Evolutionary conservation across 2,113 vertebrate species (phyloP), one percentile per base, ranked within the genome.

Genomic region (Gymnarchus niloticus): DNA sequence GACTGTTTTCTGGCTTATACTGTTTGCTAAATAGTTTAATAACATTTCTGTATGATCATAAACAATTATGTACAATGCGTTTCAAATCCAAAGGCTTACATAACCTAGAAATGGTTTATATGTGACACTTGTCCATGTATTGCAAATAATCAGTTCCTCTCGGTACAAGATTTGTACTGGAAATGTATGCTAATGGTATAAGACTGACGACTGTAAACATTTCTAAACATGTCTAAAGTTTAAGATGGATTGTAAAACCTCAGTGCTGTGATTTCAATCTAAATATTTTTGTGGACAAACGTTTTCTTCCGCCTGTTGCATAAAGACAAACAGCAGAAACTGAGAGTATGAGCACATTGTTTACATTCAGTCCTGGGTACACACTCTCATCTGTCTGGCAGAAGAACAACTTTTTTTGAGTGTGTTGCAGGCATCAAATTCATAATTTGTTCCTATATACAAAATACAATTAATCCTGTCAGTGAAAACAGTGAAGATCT

Each of bases 321-420:
- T 21, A 46, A 78, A 76, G 65, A 1, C 28, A 54, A 84, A 46
- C 9, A n/a, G 23, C 80, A 41, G 57, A 83, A 44, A 83, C 25
- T 19, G 69, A 84, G 46, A 46, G 56, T 56, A 65, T 65, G 21
- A 44, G 17, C 21, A 85, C 23, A 54, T 51, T 41, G 61, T 84
- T 48, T 54, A 14, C 73, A n/a, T 84, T 59, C 19, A 61, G 59
- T 54, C 14, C 28, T 84, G 59, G 28, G 83, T 73, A 73, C 21
- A 56, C 41, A 57, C 61, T 3, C 84, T 77, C 56, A 83, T 85
- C 69, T 78, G 9, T 44, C 33, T 78, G 69, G 37, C 84, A 77
- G 51, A 54, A 33, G n/a, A n/a, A n/a, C n/a, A n/a, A n/a, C n/a
- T n/a, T n/a, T n/a, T n/a, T n/a, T n/a, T n/a, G n/a, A n/a, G n/a